phyloP scores from a whole-genome alignment of 1,140 invertebrate genomes.

The Vanessa tameamea region DNA sequence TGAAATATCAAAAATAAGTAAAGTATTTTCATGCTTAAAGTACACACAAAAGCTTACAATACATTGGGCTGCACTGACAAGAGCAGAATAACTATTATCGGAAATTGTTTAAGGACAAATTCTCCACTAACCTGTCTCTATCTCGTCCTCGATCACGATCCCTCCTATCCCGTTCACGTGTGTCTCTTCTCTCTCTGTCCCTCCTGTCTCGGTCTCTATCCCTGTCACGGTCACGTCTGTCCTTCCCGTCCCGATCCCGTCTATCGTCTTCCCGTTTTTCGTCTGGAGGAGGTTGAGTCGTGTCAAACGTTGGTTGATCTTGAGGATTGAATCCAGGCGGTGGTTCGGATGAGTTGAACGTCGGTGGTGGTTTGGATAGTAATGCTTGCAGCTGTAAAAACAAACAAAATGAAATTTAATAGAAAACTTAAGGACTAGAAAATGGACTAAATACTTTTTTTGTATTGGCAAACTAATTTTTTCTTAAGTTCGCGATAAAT shows the following conservation, averaged over 20 bases:
- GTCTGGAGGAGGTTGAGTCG: conserved; percentile 46
- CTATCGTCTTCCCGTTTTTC: conserved; percentile 58
- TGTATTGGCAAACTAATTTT: no score
- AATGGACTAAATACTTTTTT: no score
- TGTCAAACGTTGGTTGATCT: conserved; percentile 32
- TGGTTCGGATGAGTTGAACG: conserved; percentile 71
- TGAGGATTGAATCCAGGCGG: conserved; percentile 64
- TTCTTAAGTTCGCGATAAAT: no score
- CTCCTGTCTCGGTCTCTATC: conserved; percentile 43
- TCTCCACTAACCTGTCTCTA: conserved; percentile 22
- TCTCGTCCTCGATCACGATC: conserved; percentile 40
- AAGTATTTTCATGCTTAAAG: no score
- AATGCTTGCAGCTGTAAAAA: conserved; percentile 66
- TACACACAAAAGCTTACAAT: no score
- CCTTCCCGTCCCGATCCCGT: conserved; percentile 43
- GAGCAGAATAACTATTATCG: no score
- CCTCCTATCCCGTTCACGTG: conserved; percentile 24
- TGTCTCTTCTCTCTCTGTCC: conserved; percentile 18
- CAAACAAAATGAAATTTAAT: neutral
- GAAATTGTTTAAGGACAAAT: no score
- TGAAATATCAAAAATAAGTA: no score
- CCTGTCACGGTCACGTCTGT: conserved; percentile 43
- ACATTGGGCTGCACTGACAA: no score
- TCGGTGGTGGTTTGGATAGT: conserved; percentile 72
- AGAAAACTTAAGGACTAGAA: no score